Evolutionary conservation across 2,888 invertebrate genomes (phyloP), one percentile per base, ranked within the genome.

Genomic region (Morpho helenor): DNA sequence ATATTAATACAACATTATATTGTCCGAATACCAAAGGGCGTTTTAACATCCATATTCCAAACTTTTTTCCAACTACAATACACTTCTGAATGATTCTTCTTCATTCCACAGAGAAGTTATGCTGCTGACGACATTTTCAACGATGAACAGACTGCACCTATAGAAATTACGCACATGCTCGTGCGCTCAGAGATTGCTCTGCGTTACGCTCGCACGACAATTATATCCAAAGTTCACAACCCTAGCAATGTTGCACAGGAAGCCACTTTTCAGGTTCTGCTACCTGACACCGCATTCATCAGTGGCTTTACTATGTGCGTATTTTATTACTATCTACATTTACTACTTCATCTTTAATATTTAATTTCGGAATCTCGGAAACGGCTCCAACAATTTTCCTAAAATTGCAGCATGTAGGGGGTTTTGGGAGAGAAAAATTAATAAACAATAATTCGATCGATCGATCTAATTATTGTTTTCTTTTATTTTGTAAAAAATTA

Each of bases 211-310:
- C 92, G 91, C 64, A 95, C 95, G 0, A 76, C 91, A 8, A 91
- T 95, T 0, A 92, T 92, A 7, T 94, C 94, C 64, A 87, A 89
- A 63, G 92, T 95, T 40, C 91, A 90, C 66, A 95, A 95, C 84
- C 94, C 0, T 93, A 93, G 65, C 94, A 95, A 75, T 85, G 90
- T 49, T 94, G 8, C 52, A 6, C 31, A 52, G 45, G 39, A 52
- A 45, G 52, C 45, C 10, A 45, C 8, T 8, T 52, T 95, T 80
- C 89, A 92, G 49, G 91, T 95, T 6, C 89, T 94, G n/a, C 78
- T 95, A 51, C 95, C 95, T 0, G 94, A 94, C 61, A 92, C 93
- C 1, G 94, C 94, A 0, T 95, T 93, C 76, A 94, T 95, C 67
- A 93, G 94, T 47, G 93, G 93, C 53, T 95, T 95, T 72, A 78